Conservation (phyloP, 2,797 vertebrate genomes). For the Pteronotus mesoamericanus region DNA sequence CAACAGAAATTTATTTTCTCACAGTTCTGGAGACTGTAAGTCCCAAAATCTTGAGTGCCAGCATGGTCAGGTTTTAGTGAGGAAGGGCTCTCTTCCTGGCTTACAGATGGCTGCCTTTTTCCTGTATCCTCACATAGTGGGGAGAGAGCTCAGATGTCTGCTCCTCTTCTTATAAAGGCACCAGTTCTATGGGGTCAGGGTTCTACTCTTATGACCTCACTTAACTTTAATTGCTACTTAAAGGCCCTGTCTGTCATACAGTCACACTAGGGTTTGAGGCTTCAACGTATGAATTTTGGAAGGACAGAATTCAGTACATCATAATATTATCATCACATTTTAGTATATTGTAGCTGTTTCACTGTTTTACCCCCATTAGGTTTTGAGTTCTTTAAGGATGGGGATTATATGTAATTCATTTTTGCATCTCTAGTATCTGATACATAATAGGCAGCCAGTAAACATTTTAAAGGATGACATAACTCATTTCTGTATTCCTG, state of each 20-base stretch:
- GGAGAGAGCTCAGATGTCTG: not conserved
- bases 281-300: not conserved
- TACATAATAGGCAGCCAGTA: not conserved
- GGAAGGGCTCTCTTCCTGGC: not conserved
- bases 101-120: not conserved
- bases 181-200: not conserved
- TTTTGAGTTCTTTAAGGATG: not conserved
- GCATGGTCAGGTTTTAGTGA: not conserved
- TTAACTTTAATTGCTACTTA: not conserved
- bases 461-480: not conserved
- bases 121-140: not conserved
- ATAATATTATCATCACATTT: not conserved
- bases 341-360: not conserved
- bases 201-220: not conserved
- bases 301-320: not conserved
- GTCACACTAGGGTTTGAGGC: not conserved
- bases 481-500: not conserved
- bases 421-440: not conserved
- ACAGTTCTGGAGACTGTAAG: not conserved
- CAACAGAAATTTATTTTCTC: not conserved
- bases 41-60: not conserved
- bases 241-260: not conserved
- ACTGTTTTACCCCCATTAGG: not conserved
- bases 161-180: not conserved
- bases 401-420: not conserved